Evolutionary conservation across 1,140 invertebrate species (phyloP).

Genomic region (Intoshia linei): DNA sequence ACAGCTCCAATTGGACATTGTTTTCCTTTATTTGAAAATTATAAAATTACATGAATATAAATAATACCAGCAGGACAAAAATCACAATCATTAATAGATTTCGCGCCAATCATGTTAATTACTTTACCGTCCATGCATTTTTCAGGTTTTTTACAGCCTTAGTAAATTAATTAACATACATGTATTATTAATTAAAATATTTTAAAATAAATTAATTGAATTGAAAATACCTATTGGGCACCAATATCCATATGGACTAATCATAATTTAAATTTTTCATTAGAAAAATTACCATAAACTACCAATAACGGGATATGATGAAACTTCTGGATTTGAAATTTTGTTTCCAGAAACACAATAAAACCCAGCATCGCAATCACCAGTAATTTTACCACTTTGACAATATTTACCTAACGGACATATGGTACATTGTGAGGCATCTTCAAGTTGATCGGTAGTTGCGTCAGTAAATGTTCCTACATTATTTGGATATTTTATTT

Average conservation of each 20-base stretch:
- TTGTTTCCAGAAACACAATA: conserved; percentile 12
- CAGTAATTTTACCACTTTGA: conserved; percentile 11
- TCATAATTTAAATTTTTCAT: too few species aligned
- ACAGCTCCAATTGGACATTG: too few species aligned
- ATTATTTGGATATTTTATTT: too few species aligned
- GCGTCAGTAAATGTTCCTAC: too few species aligned
- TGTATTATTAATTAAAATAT: too few species aligned
- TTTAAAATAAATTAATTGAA: conserved; percentile 9
- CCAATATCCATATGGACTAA: conserved; percentile 17
- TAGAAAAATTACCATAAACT: too few species aligned
- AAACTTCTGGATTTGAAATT: conserved; percentile 9
- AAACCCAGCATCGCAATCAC: conserved; percentile 13
- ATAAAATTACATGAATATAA: too few species aligned
- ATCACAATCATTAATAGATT: conserved; percentile 11
- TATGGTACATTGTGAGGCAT: conserved; percentile 9
- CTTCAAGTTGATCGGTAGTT: conserved; percentile 10
- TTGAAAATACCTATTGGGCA: conserved; percentile 11
- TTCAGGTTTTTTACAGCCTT: too few species aligned
- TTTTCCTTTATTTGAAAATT: too few species aligned
- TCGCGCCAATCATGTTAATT: conserved; percentile 13
- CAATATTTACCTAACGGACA: conserved; percentile 13
- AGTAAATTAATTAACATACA: too few species aligned
- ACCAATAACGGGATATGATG: conserved; percentile 8
- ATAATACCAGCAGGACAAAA: conserved; percentile 15
- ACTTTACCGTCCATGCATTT: conserved; percentile 10